Base-by-base conservation (phyloP, 2,797 vertebrate genomes). In the Aulostomus chinensis region DNA sequence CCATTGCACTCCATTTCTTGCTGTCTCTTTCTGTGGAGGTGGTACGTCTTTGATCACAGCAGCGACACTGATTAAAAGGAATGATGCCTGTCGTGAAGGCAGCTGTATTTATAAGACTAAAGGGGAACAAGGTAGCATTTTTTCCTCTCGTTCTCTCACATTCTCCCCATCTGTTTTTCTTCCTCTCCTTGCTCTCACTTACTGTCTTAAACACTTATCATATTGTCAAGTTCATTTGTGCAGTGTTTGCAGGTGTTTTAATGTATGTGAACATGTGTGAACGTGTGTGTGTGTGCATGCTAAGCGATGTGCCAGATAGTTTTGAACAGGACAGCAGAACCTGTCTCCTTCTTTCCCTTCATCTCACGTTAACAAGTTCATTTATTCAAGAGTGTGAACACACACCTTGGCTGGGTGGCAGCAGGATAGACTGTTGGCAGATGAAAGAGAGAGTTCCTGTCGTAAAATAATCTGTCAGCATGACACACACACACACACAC, bases 41-140 rank as follows among this genome's bases (percentile, higher is more conserved):
- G 81, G 60, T 68, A 58, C 50, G 61, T 73, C 86, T 91, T 90
- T 91, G 90, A 90, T 91, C 86, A 84, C 68, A 36, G 49, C 77
- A 49, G 67, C 56, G 32, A 79, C 43, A 57, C 84, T 88, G 86
- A 91, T 88, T 90, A 90, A 90, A 86, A 89, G 83, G 77, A 90
- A 91, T 88, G 88, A 88, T 84, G 83, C 68, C 66, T 76, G 78
- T 88, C 75, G 43, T 75, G 77, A 83, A 78, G 68, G 76, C 65
- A 56, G 62, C 69, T 65, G 56, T 65, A 74, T 83, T 88, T 81
- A 78, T 76, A 59, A 76, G 67, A 81, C 74, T 71, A 68, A 85
- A 79, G 51, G 43, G 61, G 74, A 73, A 83, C 72, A 73, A 66
- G 42, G 36, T 56, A 59, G 62, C 60, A 35, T 68, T 58, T 49